Percentiles rank a stretch among this genome's conserved stretches.
phyloP scores from a whole-genome alignment of 2,797 vertebrate genomes.

The Clangula hyemalis region DNA sequence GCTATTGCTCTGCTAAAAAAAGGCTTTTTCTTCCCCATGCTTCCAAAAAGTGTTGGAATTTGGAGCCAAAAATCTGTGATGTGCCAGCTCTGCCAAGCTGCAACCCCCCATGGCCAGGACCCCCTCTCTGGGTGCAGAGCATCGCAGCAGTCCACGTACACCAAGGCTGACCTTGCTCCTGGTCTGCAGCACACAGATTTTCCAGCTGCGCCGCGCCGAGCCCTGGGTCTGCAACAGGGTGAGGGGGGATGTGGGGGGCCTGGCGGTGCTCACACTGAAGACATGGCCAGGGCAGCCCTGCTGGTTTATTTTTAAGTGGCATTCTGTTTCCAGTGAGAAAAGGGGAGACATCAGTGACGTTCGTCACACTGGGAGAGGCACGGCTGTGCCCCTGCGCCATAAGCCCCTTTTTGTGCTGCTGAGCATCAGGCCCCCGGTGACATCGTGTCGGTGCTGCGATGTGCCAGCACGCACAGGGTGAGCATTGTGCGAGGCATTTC shows the following conservation, averaged over 20 bases:
- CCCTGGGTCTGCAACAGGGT: background rate
- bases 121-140: no score
- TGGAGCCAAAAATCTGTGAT: background rate
- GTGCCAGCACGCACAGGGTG: background rate
- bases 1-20: background rate
- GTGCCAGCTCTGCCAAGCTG: no score
- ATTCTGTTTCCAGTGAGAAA: background rate
- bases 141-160: no score
- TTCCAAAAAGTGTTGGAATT: background rate
- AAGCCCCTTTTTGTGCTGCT: constrained; percentile 15
- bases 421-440: fast-evolving
- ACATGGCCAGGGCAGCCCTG: background rate
- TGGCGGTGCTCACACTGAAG: fast-evolving
- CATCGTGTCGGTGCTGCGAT: fast-evolving
- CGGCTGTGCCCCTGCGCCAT: background rate
- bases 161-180: no score
- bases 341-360: background rate
- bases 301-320: background rate
- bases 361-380: background rate
- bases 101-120: no score
- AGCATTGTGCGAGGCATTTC: background rate
- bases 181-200: no score
- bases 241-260: background rate
- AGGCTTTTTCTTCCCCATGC: background rate
- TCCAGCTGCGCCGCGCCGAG: no score